Percentiles rank a stretch among this genome's conserved stretches.
These are phyloP conservation scores for Bovichtus diacanthus DNA, from an alignment of 2,797 vertebrate genomes.

Conservation along the genomic window DNA sequence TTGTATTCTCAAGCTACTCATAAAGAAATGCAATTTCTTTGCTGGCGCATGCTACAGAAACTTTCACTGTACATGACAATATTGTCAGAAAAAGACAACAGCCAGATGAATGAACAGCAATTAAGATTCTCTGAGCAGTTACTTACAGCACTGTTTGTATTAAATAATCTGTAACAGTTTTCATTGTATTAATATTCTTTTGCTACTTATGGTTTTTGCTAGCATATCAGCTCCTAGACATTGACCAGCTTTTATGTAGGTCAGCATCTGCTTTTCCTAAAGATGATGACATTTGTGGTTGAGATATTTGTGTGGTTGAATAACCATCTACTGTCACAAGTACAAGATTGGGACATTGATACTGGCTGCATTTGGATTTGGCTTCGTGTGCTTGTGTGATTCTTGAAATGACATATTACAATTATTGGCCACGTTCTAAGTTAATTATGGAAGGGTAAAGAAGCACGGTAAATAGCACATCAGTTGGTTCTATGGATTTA, in stretches of 20 bases:
- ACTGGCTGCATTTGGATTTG: too few species aligned
- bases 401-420: too few species aligned
- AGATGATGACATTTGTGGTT: too few species aligned
- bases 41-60: neutral
- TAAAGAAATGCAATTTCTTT: neutral
- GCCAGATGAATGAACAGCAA: neutral
- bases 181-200: neutral
- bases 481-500: too few species aligned
- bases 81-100: neutral
- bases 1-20: neutral
- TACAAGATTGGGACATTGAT: too few species aligned
- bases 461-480: too few species aligned
- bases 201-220: neutral
- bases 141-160: neutral
- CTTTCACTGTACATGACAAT: neutral
- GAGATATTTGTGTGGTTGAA: too few species aligned
- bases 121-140: neutral
- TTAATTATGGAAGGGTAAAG: too few species aligned
- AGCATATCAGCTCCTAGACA: neutral
- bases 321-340: too few species aligned
- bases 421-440: too few species aligned
- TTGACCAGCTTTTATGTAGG: neutral
- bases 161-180: neutral
- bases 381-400: too few species aligned
- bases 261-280: too few species aligned